Evolutionary conservation across 2,113 vertebrate genomes (phyloP).

Genomic region (Pseudois nayaur): DNA sequence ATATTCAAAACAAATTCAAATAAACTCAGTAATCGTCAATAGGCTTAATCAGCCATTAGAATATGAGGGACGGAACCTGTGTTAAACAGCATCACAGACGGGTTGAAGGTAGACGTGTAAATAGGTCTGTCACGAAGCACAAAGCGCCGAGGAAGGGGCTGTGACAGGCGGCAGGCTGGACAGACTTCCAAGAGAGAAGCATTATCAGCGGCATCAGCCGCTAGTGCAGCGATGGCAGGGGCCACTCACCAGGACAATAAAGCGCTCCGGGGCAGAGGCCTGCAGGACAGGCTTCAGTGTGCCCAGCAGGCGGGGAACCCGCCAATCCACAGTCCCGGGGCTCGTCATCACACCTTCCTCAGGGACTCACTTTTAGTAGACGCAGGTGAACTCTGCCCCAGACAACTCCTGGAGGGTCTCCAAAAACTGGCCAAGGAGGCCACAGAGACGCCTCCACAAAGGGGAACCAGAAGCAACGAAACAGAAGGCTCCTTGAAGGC

Average conservation of each 20-base stretch:
- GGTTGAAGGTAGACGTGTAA: neutral
- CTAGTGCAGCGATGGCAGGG: accelerated
- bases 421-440: neutral
- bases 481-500: accelerated
- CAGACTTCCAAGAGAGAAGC: neutral
- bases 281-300: neutral
- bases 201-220: accelerated
- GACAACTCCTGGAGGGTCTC: neutral
- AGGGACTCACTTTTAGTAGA: accelerated
- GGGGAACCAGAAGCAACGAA: accelerated
- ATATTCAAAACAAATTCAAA: neutral
- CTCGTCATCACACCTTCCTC: too few species aligned
- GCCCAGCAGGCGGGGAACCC: neutral
- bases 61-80: neutral
- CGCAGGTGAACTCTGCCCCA: neutral
- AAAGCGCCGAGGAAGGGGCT: neutral
- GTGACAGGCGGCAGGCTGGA: accelerated
- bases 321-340: accelerated
- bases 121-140: neutral
- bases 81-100: accelerated
- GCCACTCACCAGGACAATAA: accelerated
- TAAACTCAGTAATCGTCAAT: accelerated
- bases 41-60: neutral
- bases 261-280: accelerated
- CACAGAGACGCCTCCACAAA: too few species aligned